Percentiles rank a stretch among this genome's conserved stretches.
Conservation (phyloP, 2,888 invertebrate genomes). For the Nephrocerus scutellatus region DNA sequence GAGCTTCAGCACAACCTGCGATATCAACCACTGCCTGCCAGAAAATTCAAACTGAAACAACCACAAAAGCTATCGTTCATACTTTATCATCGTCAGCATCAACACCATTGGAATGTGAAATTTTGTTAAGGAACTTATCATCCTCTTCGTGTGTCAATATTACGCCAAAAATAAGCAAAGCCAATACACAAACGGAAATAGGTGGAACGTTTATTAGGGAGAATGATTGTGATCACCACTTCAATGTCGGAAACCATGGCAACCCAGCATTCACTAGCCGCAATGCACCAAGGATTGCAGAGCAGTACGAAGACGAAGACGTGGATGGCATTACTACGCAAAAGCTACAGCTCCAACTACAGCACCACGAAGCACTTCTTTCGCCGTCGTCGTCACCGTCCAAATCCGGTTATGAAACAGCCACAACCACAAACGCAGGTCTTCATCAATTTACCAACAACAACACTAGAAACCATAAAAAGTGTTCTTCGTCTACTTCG, state of each 20-base stretch:
- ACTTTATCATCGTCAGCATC: no score
- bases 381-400: constrained; percentile 28
- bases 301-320: background rate
- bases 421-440: constrained; percentile 19
- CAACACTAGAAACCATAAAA: no score
- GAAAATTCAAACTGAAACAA: no score
- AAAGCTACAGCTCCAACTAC: constrained; percentile 12
- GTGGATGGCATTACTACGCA: constrained; percentile 4
- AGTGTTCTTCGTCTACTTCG: constrained; percentile 34
- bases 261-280: constrained; percentile 7
- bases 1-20: no score
- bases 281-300: background rate
- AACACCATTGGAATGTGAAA: no score
- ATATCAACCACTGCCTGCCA: no score
- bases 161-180: no score
- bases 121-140: no score
- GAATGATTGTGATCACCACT: constrained; percentile 3
- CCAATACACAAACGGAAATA: no score
- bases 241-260: constrained; percentile 5
- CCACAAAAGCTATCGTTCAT: no score
- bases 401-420: constrained; percentile 31
- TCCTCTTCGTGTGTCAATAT: no score
- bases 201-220: no score
- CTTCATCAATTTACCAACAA: constrained; percentile 27
- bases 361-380: constrained; percentile 13